Evolutionary conservation across 2,888 invertebrate genomes (phyloP), one percentile per base, ranked within the genome.

Genomic region (Pollenia griseotomentosa): DNA sequence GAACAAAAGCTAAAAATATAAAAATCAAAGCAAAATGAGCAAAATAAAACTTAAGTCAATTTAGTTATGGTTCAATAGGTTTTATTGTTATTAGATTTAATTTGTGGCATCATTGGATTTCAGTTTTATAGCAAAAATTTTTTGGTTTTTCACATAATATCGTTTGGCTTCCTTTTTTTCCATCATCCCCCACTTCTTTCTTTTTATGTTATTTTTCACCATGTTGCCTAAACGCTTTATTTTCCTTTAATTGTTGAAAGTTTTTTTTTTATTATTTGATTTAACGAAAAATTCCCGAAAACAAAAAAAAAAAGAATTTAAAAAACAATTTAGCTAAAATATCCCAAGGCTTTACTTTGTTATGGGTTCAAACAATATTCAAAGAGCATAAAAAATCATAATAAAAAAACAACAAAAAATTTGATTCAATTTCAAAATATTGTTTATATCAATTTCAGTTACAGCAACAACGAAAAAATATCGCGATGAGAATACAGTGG

Each of bases 291-390:
- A n/a, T 55, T 55, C 10, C 14, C 2, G 12, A 57, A 23, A 51
- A 42, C 2, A 79, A 23, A 71, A 63, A 19, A 63, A 40, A 51
- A 65, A 71, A 63, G 71, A 61, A 82, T 82, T 73, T 33, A 33
- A 79, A 74, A 86, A 79, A 70, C 79, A 79, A 70, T 79, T 83
- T 79, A 78, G 78, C 74, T 70, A 63, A 83, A 86, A 86, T 86
- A 79, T 83, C 86, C 83, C 40, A 19, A 74, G 86, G 86, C 86
- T 79, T 48, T 57, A 53, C 73, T 78, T 83, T 83, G 78, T 74
- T 70, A 51, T 79, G 70, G 51, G 79, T 74, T 86, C 84, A 78
- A 83, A 78, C 42, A 40, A 55, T 9, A 77, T 70, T 77, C 65
- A 79, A 84, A 73, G 78, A 73, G 48, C 70, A 63, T 63, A 55